A percentile compares a stretch with the other conserved stretches of the same genome.
phyloP scores from a whole-genome alignment of 1,140 invertebrate genomes.

The Saccostrea echinata region DNA sequence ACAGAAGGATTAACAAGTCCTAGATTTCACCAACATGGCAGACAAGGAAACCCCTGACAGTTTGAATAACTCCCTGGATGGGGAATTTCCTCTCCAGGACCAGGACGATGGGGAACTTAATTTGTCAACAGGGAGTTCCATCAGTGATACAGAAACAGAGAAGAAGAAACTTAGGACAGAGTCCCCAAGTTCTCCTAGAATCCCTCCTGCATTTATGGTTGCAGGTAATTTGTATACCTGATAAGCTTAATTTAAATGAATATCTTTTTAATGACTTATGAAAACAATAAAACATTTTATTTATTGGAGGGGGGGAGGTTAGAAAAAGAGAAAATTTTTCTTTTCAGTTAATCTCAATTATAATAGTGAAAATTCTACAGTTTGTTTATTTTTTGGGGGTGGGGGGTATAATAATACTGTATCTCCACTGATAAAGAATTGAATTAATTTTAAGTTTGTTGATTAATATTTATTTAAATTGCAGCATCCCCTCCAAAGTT shows the following conservation, averaged over 20 bases:
- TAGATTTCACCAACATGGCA: background rate
- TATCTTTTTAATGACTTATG: background rate
- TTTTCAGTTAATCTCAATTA: too few relatives aligned
- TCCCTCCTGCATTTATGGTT: constrained; percentile 59
- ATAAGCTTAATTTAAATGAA: background rate
- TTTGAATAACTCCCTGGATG: constrained; percentile 58
- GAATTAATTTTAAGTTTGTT: background rate
- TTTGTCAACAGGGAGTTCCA: constrained; percentile 47
- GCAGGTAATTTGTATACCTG: constrained; percentile 51
- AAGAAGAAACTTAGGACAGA: constrained; percentile 62
- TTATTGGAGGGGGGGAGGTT: too few relatives aligned
- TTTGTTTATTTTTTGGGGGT: too few relatives aligned
- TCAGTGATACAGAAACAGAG: constrained; percentile 52
- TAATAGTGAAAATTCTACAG: too few relatives aligned
- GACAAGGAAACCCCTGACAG: constrained; percentile 40
- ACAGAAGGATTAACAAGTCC: background rate
- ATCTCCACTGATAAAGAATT: background rate
- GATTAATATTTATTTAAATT: constrained; percentile 44
- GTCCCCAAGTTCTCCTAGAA: constrained; percentile 60
- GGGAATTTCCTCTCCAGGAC: constrained; percentile 47
- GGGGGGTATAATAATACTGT: too few relatives aligned
- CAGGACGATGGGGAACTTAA: constrained; percentile 40
- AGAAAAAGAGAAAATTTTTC: too few relatives aligned
- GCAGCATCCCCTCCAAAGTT: constrained; percentile 89
- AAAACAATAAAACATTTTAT: too few relatives aligned